phyloP scores from a whole-genome alignment of 2,888 invertebrate genomes.

The Dryomyza anilis region DNA sequence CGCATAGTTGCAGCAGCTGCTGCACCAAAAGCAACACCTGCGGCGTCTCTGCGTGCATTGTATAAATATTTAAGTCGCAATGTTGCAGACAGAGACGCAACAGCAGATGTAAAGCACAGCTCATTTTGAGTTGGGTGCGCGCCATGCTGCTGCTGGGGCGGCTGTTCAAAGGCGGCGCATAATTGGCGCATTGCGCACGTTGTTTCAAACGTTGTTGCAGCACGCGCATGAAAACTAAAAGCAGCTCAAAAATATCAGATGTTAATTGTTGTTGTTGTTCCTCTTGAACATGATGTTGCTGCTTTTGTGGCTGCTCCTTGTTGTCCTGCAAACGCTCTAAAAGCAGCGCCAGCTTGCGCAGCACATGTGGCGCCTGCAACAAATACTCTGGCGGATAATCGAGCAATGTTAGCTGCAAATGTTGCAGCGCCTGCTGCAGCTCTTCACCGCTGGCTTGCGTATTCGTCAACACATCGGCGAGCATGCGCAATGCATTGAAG shows the following conservation, averaged over 20 bases:
- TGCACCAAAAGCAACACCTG: slow-evolving; percentile 34
- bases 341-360: slow-evolving; percentile 45
- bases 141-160: background rate
- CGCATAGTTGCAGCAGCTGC: slow-evolving; percentile 31
- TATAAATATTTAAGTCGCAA: slow-evolving; percentile 29
- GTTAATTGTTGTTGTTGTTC: slow-evolving; percentile 29
- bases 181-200: slow-evolving; percentile 37
- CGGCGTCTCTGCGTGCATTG: slow-evolving; percentile 32
- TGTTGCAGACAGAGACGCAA: slow-evolving; percentile 39
- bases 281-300: no score
- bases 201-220: slow-evolving; percentile 42
- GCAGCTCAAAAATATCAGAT: slow-evolving; percentile 38
- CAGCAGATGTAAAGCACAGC: slow-evolving; percentile 40
- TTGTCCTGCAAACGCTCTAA: no score
- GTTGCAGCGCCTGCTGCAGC: slow-evolving; percentile 45
- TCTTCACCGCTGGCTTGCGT: slow-evolving; percentile 34
- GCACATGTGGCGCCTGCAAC: slow-evolving; percentile 56
- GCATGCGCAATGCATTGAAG: slow-evolving; percentile 45
- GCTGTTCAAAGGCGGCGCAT: slow-evolving; percentile 13
- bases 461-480: slow-evolving; percentile 43
- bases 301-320: no score
- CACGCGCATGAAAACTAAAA: slow-evolving; percentile 40
- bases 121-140: slow-evolving; percentile 43
- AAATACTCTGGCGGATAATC: slow-evolving; percentile 60
- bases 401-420: slow-evolving; percentile 47